phyloP scores from a whole-genome alignment of 2,113 vertebrate genomes.

The Triplophysa siluroides region DNA sequence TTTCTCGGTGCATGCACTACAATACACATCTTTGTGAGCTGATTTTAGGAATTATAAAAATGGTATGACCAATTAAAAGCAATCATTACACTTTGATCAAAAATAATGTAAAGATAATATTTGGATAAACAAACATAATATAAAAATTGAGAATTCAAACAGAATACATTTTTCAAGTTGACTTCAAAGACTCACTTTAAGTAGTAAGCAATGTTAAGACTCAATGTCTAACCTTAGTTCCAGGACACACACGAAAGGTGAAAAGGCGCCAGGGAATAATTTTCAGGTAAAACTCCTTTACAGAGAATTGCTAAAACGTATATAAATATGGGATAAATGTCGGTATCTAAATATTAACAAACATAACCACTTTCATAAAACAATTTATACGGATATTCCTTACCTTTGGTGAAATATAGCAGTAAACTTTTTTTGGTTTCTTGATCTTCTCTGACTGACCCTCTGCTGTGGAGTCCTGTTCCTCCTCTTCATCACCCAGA shows the following conservation, averaged over 20 bases:
- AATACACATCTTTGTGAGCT: neutral
- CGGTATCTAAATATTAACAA: neutral
- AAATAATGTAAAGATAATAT: too few relatives aligned
- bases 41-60: neutral
- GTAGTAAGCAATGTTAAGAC: too few relatives aligned
- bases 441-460: conserved; percentile 91
- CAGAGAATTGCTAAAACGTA: conserved; percentile 92
- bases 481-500: conserved; percentile 86
- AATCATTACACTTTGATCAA: too few relatives aligned
- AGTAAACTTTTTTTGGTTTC: conserved; percentile 99
- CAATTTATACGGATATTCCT: neutral
- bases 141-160: too few relatives aligned
- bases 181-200: too few relatives aligned
- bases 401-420: conserved; percentile 99
- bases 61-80: too few relatives aligned
- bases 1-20: neutral
- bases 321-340: neutral
- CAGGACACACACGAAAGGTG: conserved; percentile 96
- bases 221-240: conserved; percentile 85
- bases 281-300: conserved; percentile 99
- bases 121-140: too few relatives aligned
- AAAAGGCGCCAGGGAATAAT: conserved; percentile 99
- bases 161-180: too few relatives aligned
- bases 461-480: conserved; percentile 87
- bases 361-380: neutral